Conservation (phyloP, 2,797 vertebrate species). For the Poeciliopsis gracilis region DNA sequence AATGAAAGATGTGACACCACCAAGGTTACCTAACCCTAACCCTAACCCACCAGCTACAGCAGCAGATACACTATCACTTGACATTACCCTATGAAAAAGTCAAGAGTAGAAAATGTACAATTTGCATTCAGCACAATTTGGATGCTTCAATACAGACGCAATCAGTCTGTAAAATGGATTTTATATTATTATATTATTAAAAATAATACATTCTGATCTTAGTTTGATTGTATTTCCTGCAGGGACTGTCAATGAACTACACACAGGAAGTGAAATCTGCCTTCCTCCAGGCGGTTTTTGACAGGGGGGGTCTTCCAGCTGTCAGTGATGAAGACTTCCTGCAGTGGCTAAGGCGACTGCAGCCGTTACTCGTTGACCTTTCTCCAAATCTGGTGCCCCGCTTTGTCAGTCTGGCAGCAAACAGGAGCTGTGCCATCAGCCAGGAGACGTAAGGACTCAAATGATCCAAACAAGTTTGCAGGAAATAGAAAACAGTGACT, state of each 20-base stretch:
- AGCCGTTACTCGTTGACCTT: slow-evolving; percentile 60
- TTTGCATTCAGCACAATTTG: too few species aligned
- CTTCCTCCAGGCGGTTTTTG: slow-evolving; percentile 62
- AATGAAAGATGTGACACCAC: too few species aligned
- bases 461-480: neutral
- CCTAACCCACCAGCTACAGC: too few species aligned
- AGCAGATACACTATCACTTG: too few species aligned
- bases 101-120: too few species aligned
- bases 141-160: too few species aligned
- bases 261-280: slow-evolving; percentile 59
- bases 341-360: slow-evolving; percentile 67
- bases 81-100: too few species aligned
- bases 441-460: slow-evolving; percentile 65
- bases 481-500: neutral
- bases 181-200: too few species aligned
- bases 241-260: slow-evolving; percentile 57
- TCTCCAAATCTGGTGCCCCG: slow-evolving; percentile 42
- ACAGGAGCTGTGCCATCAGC: slow-evolving; percentile 61
- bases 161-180: too few species aligned
- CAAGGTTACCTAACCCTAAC: too few species aligned
- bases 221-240: neutral
- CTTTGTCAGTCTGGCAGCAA: slow-evolving; percentile 47
- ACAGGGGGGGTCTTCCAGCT: slow-evolving; percentile 39
- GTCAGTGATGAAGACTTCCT: slow-evolving; percentile 59
- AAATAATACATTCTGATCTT: too few species aligned